A percentile compares a stretch with the other conserved stretches of the same genome.
These are phyloP conservation scores for Triplophysa bombifrons DNA, from an alignment of 2,797 vertebrate species.

Conservation along the genomic window DNA sequence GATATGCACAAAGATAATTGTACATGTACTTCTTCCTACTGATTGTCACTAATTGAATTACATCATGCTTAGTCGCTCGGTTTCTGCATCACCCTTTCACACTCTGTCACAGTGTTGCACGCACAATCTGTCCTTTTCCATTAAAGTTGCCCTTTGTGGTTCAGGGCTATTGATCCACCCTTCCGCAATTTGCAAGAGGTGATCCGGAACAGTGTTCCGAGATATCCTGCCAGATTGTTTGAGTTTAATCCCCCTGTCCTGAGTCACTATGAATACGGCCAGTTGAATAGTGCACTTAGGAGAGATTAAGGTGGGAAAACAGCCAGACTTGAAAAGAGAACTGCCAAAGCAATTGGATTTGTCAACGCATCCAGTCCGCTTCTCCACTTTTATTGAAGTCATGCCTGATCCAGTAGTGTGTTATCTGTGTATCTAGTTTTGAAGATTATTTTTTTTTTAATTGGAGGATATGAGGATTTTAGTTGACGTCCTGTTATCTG, in stretches of 20 bases:
- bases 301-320: conserved; percentile 35
- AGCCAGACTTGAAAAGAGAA: conserved; percentile 39
- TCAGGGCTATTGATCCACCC: conserved; percentile 23
- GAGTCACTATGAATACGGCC: conserved; percentile 1
- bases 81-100: background rate
- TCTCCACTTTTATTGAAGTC: conserved; percentile 23
- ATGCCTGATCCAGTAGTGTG: conserved; percentile 13
- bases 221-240: conserved; percentile 37
- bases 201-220: conserved; percentile 28
- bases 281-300: conserved; percentile 26
- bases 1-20: conserved; percentile 63
- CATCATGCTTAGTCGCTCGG: conserved; percentile 18
- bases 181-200: conserved; percentile 34
- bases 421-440: background rate
- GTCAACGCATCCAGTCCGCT: conserved; percentile 3
- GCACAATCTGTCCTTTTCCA: conserved; percentile 16
- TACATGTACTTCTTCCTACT: conserved; percentile 46
- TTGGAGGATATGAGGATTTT: background rate
- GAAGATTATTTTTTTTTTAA: background rate
- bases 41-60: conserved; percentile 41
- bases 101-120: background rate
- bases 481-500: background rate
- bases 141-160: conserved; percentile 17
- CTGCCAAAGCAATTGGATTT: conserved; percentile 26
- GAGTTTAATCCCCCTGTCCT: conserved; percentile 15